These are phyloP conservation scores for Anarsia innoxiella DNA, from an alignment of 2,888 invertebrate genomes.

Conservation along the genomic window DNA sequence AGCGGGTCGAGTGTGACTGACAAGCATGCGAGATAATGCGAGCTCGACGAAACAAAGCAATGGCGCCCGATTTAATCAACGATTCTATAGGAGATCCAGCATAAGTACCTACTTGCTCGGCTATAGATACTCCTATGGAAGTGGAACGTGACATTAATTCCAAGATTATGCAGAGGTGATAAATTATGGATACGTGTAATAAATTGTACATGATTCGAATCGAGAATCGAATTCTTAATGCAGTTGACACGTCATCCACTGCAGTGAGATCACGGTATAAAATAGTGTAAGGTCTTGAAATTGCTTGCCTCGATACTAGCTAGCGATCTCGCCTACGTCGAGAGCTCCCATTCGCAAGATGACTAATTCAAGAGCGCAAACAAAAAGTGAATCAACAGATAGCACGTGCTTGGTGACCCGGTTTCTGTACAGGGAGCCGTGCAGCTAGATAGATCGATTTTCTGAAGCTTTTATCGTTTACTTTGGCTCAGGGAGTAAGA, in stretches of 20 bases:
- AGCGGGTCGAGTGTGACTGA: slow-evolving; percentile 46
- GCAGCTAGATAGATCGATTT: slow-evolving; percentile 1
- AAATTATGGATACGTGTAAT: slow-evolving; percentile 47
- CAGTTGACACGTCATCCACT: slow-evolving; percentile 9
- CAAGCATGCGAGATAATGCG: slow-evolving; percentile 44
- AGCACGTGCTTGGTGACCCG: background rate
- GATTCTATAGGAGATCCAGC: slow-evolving; percentile 38
- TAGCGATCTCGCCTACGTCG: background rate
- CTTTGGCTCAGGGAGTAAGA: background rate
- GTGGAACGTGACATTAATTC: slow-evolving; percentile 40
- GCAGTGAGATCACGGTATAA: slow-evolving; percentile 2
- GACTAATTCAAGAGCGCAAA: slow-evolving; percentile 3
- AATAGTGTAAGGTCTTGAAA: background rate
- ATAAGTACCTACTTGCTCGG: slow-evolving; percentile 34
- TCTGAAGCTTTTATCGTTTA: slow-evolving; percentile 3
- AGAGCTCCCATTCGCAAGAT: slow-evolving; percentile 1
- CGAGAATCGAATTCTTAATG: slow-evolving; percentile 38
- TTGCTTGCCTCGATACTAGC: background rate
- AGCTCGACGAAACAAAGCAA: slow-evolving; percentile 40
- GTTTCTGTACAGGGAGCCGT: slow-evolving; percentile 3
- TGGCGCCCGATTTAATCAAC: slow-evolving; percentile 47
- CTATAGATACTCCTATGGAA: slow-evolving; percentile 37
- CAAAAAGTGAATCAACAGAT: slow-evolving; percentile 8
- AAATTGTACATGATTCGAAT: slow-evolving; percentile 39
- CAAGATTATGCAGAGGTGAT: slow-evolving; percentile 34